Evolutionary conservation across 1,140 invertebrate species (phyloP).

Genomic region (Campoletis sonorensis): DNA sequence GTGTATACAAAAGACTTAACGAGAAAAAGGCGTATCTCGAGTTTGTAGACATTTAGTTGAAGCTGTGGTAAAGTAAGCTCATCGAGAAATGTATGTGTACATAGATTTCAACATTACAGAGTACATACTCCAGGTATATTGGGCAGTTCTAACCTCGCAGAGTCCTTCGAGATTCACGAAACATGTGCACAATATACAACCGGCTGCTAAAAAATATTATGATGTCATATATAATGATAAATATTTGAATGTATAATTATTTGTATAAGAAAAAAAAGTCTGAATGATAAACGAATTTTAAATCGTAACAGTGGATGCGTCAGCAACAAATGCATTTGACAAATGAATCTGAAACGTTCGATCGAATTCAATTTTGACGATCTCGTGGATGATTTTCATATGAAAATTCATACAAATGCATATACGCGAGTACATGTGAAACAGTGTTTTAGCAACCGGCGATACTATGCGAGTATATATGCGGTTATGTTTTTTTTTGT

Average conservation of each 20-base stretch:
- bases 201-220: background rate
- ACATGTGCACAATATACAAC: background rate
- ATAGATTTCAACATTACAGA: background rate
- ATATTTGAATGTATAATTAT: too few species aligned
- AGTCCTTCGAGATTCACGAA: slow-evolving; percentile 14
- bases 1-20: background rate
- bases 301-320: too few species aligned
- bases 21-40: background rate
- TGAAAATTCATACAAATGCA: background rate
- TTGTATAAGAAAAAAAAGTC: too few species aligned
- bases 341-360: too few species aligned
- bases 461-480: slow-evolving; percentile 11
- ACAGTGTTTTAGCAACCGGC: slow-evolving; percentile 30
- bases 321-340: too few species aligned
- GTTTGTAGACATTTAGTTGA: background rate
- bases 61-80: background rate
- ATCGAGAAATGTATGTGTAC: background rate
- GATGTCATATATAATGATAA: background rate
- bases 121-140: background rate
- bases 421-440: background rate
- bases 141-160: background rate
- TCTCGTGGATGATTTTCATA: background rate
- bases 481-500: background rate
- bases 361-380: too few species aligned
- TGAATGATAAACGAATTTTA: too few species aligned